Evolutionary conservation across 2,113 vertebrate genomes (phyloP).

Genomic region (Pogona vitticeps): DNA sequence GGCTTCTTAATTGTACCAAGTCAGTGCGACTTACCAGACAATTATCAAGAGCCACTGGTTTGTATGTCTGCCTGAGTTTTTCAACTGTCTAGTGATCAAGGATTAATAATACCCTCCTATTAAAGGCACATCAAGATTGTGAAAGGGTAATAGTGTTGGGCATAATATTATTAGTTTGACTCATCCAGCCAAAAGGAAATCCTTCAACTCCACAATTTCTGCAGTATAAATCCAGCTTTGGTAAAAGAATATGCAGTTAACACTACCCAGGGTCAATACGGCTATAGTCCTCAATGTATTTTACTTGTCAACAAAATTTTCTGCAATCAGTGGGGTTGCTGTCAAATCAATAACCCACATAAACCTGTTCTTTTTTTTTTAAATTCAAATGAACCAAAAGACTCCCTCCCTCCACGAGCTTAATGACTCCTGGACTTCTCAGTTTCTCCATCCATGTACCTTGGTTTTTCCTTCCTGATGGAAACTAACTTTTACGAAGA

Average conservation of each 20-base stretch:
- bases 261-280: background rate
- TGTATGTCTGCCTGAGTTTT: background rate
- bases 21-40: background rate
- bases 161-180: background rate
- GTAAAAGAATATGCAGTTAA: background rate
- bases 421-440: background rate
- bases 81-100: slow-evolving; percentile 1
- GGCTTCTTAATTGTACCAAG: background rate
- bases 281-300: background rate
- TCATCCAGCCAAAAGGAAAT: background rate
- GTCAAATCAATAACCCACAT: background rate
- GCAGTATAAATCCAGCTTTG: background rate
- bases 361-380: no score
- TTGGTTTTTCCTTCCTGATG: background rate
- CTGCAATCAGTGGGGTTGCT: background rate
- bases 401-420: background rate
- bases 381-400: background rate
- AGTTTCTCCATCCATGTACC: background rate
- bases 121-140: background rate
- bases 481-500: background rate
- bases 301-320: background rate
- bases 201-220: background rate
- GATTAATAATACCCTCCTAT: background rate
- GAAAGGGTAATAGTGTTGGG: background rate
- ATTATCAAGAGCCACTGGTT: background rate